Percentiles rank a stretch among this genome's conserved stretches.
phyloP scores from a whole-genome alignment of 2,113 vertebrate species.

The Cepphus grylle region DNA sequence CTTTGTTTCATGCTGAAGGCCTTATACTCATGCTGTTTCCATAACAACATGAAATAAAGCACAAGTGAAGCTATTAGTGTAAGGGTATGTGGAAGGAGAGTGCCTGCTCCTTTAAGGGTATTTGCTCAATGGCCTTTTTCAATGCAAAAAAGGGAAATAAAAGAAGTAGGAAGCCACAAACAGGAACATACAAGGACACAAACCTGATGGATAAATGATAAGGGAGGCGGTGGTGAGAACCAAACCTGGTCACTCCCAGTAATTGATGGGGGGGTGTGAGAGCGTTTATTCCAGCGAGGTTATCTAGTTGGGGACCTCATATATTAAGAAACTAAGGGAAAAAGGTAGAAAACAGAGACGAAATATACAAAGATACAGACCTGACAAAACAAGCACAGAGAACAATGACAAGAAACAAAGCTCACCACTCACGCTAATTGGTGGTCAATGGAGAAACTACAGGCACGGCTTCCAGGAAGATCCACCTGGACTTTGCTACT shows the following conservation, averaged over 20 bases:
- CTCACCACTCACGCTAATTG: not conserved
- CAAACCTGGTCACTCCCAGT: not conserved
- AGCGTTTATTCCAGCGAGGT: not conserved
- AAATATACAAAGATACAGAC: not conserved
- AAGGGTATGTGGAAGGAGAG: not conserved
- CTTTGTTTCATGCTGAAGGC: not conserved
- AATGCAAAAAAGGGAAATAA: not conserved
- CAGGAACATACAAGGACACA: not conserved
- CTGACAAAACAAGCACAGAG: not conserved
- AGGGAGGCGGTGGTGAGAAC: not conserved
- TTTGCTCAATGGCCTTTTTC: not conserved
- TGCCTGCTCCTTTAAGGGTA: not conserved
- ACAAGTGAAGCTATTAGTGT: not conserved
- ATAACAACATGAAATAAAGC: not conserved
- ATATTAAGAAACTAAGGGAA: not conserved
- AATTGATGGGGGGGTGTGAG: accelerated
- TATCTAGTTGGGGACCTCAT: accelerated
- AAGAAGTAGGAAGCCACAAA: not conserved
- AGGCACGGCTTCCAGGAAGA: not conserved
- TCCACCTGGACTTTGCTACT: not conserved
- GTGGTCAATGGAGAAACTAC: not conserved
- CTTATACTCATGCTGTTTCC: not conserved
- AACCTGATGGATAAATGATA: not conserved
- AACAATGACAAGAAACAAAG: not conserved
- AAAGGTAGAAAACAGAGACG: not conserved